These are phyloP conservation scores for Drosophila prosaltans DNA, from an alignment of 1,140 invertebrate species.

Conservation along the genomic window DNA sequence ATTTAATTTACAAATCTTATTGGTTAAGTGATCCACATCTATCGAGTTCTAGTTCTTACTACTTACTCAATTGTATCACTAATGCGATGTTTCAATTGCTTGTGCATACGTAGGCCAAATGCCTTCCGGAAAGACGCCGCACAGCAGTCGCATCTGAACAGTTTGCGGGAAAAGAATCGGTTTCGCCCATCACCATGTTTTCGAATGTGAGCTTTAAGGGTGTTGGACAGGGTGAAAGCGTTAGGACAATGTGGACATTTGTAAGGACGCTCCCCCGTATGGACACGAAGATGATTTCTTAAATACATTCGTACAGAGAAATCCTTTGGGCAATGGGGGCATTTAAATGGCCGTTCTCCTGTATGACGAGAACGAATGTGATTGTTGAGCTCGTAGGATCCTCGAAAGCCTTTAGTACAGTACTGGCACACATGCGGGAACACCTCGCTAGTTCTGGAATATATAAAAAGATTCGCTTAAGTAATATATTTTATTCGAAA, in stretches of 20 bases:
- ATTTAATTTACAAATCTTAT: neutral
- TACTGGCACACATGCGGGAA: constrained; percentile 30
- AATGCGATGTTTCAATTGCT: constrained; percentile 10
- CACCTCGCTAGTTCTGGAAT: constrained; percentile 1
- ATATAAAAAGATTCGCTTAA: neutral
- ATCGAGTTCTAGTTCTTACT: neutral
- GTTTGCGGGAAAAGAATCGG: neutral
- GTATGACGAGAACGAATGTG: constrained; percentile 35
- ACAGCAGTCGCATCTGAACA: neutral
- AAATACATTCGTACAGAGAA: constrained; percentile 16
- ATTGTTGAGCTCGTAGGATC: constrained; percentile 33
- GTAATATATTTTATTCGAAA: neutral
- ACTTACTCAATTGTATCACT: neutral
- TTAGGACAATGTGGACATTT: constrained; percentile 12
- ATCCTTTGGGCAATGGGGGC: constrained; percentile 21
- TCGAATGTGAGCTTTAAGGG: neutral
- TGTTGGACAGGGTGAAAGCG: neutral
- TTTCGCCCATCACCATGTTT: neutral
- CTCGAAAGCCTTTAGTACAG: constrained; percentile 35
- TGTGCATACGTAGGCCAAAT: neutral
- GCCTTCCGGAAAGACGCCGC: neutral
- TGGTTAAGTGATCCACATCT: neutral
- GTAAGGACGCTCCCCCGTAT: constrained; percentile 14
- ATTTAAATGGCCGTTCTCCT: constrained; percentile 39
- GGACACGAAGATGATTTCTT: constrained; percentile 31